Conservation (phyloP, 1,140 invertebrate genomes). For the Ctenoplectra terminalis region DNA sequence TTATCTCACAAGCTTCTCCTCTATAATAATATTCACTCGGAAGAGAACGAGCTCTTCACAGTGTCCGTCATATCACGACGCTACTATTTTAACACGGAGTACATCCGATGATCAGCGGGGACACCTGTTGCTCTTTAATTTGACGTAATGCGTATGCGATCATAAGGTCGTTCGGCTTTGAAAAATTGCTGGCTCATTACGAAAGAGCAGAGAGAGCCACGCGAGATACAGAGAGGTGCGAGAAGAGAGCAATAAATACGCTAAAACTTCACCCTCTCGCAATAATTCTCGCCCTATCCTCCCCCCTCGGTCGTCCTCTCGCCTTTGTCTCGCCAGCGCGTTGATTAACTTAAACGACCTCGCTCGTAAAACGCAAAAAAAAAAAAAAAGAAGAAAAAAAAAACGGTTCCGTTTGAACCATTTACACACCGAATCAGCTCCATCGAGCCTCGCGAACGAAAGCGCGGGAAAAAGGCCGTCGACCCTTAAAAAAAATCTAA, state of each 20-base stretch:
- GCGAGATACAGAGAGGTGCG: too few relatives aligned
- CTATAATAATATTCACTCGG: constrained; percentile 24
- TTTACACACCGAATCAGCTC: constrained; percentile 28
- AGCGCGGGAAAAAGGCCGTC: neutral
- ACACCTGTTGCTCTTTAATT: constrained; percentile 80
- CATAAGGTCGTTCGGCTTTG: constrained; percentile 68
- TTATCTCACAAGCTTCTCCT: too few relatives aligned
- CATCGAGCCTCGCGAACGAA: neutral
- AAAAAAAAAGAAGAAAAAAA: neutral
- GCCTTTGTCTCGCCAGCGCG: constrained; percentile 14
- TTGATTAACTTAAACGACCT: constrained; percentile 58
- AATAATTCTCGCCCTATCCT: constrained; percentile 35
- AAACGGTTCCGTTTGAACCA: constrained; percentile 18
- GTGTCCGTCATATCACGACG: constrained; percentile 60
- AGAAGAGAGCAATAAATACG: constrained; percentile 54
- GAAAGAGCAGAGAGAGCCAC: constrained; percentile 15
- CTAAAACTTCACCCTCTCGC: constrained; percentile 27
- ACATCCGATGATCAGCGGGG: constrained; percentile 73
- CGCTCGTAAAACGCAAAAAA: constrained; percentile 36
- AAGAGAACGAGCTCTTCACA: constrained; percentile 35
- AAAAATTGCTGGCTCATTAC: constrained; percentile 69
- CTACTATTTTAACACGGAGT: constrained; percentile 66
- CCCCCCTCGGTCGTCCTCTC: neutral
- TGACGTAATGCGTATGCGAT: constrained; percentile 72
- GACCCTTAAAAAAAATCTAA: neutral